Evolutionary conservation across 2,888 invertebrate genomes (phyloP).

Genomic region (Ectropis crepuscularia): DNA sequence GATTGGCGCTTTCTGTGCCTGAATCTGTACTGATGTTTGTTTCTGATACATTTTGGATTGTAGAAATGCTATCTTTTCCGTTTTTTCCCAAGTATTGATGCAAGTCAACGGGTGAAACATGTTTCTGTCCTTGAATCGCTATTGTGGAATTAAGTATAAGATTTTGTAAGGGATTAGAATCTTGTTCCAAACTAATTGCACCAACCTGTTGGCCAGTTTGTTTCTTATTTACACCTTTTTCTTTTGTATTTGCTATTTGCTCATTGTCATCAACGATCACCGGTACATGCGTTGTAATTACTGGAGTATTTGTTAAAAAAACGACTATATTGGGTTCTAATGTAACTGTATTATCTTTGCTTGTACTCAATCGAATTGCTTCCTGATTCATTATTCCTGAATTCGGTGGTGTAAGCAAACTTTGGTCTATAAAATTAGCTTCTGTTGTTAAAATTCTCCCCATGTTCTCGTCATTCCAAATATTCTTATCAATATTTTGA

Average conservation of each 20-base stretch:
- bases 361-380: background rate
- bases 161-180: conserved; percentile 1
- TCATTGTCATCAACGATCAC: background rate
- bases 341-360: no score
- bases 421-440: background rate
- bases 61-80: no score
- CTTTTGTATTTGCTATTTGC: background rate
- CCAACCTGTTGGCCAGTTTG: background rate
- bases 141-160: background rate
- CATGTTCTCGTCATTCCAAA: background rate
- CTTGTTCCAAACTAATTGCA: background rate
- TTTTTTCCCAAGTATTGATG: background rate
- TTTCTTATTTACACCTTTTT: no score
- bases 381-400: background rate
- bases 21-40: no score
- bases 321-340: no score
- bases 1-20: no score
- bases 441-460: background rate
- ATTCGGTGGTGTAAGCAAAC: background rate
- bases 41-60: no score
- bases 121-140: background rate
- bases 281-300: background rate
- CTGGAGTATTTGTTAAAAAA: background rate
- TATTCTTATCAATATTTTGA: background rate
- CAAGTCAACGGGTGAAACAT: background rate